Conservation (phyloP, 2,888 invertebrate species). For the Xanthia togata region DNA sequence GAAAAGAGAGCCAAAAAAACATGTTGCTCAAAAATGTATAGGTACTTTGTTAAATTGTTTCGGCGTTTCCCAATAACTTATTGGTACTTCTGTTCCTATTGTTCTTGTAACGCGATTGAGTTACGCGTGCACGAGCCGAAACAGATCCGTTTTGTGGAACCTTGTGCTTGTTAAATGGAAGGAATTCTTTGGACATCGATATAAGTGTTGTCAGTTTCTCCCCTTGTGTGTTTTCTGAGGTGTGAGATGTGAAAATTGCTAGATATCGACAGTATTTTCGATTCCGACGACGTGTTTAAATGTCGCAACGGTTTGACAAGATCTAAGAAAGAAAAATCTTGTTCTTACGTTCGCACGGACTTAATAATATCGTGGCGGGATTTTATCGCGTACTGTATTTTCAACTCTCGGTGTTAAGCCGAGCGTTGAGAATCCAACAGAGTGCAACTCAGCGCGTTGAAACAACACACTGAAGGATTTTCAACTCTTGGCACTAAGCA, state of each 20-base stretch:
- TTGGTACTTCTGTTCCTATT: constrained; percentile 25
- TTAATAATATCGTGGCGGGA: too few species aligned
- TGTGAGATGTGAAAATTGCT: constrained; percentile 22
- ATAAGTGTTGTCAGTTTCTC: constrained; percentile 20
- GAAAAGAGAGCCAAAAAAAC: background rate
- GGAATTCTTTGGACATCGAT: constrained; percentile 45
- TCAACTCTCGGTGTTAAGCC: too few species aligned
- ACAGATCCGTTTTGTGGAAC: constrained; percentile 54
- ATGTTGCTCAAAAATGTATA: too few species aligned
- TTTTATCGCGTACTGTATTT: too few species aligned
- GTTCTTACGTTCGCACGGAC: background rate
- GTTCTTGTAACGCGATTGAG: constrained; percentile 37
- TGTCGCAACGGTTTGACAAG: background rate
- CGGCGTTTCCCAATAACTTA: too few species aligned
- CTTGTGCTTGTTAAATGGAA: constrained; percentile 44
- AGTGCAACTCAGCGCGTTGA: too few species aligned
- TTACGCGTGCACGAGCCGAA: constrained; percentile 55
- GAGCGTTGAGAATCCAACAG: too few species aligned
- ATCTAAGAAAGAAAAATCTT: background rate
- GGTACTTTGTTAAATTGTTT: background rate
- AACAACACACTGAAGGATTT: too few species aligned
- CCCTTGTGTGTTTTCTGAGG: constrained; percentile 14
- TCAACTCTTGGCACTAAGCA: too few species aligned
- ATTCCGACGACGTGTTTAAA: background rate
- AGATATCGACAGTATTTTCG: background rate